A percentile compares a stretch with the other conserved stretches of the same genome.
Conservation (phyloP, 2,888 invertebrate genomes). For the Dorcus parallelipipedus region DNA sequence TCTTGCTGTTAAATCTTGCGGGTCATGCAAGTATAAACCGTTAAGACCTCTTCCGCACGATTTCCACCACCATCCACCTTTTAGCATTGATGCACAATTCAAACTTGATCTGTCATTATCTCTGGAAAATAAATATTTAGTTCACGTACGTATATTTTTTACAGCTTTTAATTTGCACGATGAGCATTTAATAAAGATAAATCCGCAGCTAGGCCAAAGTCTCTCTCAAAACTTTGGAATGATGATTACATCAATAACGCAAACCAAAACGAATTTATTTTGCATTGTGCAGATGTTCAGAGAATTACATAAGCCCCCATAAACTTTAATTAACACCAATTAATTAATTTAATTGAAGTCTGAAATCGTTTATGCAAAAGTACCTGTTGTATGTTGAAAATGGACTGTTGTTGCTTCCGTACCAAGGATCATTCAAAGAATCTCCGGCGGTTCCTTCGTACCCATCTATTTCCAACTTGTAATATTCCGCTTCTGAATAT, state of each 20-base stretch:
- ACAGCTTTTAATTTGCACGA: too few species aligned
- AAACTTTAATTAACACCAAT: not conserved
- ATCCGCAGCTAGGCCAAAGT: too few species aligned
- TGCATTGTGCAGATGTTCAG: too few species aligned
- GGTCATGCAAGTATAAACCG: constrained; percentile 84
- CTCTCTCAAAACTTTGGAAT: too few species aligned
- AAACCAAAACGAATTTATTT: too few species aligned
- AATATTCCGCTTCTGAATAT: constrained; percentile 87
- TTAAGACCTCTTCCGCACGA: constrained; percentile 88
- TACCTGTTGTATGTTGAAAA: constrained; percentile 90
- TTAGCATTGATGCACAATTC: constrained; percentile 90
- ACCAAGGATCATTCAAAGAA: constrained; percentile 91
- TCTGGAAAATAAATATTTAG: constrained; percentile 50
- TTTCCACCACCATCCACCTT: constrained; percentile 96
- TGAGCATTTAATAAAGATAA: too few species aligned
- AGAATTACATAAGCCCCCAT: too few species aligned
- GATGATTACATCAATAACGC: too few species aligned
- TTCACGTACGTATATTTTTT: not conserved
- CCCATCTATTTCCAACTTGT: constrained; percentile 87
- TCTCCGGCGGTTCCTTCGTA: constrained; percentile 90
- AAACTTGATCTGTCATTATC: constrained; percentile 88
- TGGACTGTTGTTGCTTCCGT: constrained; percentile 89
- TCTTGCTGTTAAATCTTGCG: constrained; percentile 83
- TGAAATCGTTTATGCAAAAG: not conserved
- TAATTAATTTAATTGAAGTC: not conserved